Base-by-base conservation (phyloP, 2,888 invertebrate genomes). In the Brachypalpus laphriformis region DNA sequence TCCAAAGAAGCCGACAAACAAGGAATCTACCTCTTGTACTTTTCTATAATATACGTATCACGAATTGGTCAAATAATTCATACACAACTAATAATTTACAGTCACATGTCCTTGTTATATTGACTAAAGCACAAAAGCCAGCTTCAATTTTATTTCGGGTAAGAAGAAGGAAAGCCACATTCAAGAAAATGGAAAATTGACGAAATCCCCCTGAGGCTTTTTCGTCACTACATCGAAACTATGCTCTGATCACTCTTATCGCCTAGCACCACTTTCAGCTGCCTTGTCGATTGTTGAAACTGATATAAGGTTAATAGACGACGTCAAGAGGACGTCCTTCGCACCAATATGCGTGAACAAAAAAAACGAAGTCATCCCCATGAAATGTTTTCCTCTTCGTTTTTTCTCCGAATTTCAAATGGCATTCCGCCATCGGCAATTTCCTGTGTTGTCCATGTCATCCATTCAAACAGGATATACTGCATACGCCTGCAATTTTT, bases 391-490 rank as follows among this genome's bases (percentile, higher is more conserved):
- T 28, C 28, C 47, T 40, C 42, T 28, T 37, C 6, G 49, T 51
- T 66, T 47, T 63, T 45, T 25, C 9, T 37, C 11, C 47, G 49
- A 40, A 37, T 71, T 59, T 54, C 18, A 70, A 57, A 34, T 31
- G 57, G 57, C 72, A 72, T 65, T 57, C 28, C 49, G 57, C 65
- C 65, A 72, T 66, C 65, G 65, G 80, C 72, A 65, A 66, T 80
- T 80, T 80, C 65, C 71, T 59, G 65, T 57, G 51, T 40, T 37
- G 25, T 72, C 70, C 71, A 56, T 78, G 78, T 65, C 72, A 72
- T 47, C 37, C 51, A 57, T 65, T 56, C 34, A 47, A 63, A 71
- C 56, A 59, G 59, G 71, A 37, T 47, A 45, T 31, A 72, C 57
- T 61, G 61, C 49, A 59, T 18, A 47, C 49, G 49, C 57, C 47